Percentiles rank a stretch among this genome's conserved stretches.
These are phyloP conservation scores for Dolichopus griseipennis DNA, from an alignment of 2,888 invertebrate species.

Conservation along the genomic window DNA sequence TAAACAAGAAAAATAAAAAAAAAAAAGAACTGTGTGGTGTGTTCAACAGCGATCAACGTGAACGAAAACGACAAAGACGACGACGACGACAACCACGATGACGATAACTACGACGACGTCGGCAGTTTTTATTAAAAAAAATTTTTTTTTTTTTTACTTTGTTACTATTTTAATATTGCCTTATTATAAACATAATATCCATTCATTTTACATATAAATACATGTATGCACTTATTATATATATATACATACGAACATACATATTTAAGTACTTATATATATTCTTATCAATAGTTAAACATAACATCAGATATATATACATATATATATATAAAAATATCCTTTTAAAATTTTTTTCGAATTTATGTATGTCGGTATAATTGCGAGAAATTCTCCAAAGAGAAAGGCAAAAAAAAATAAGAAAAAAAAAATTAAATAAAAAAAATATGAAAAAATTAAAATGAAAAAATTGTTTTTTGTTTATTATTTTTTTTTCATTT, in stretches of 20 bases:
- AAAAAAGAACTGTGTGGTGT: no score
- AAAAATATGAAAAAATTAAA: neutral
- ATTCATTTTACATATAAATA: no score
- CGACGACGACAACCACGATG: neutral
- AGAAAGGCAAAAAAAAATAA: neutral
- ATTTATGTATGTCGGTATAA: neutral
- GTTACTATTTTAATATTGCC: neutral
- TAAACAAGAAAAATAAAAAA: no score
- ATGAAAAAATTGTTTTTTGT: neutral
- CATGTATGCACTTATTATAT: no score
- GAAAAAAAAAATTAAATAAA: neutral
- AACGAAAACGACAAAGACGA: neutral
- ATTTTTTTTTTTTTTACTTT: no score
- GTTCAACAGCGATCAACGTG: neutral
- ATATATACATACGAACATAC: neutral
- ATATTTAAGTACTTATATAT: neutral
- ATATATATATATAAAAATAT: neutral
- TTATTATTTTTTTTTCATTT: neutral
- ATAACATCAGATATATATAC: neutral
- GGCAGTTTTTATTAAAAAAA: neutral
- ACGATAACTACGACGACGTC: no score
- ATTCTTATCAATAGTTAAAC: neutral
- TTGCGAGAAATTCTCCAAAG: neutral
- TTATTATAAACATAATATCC: neutral
- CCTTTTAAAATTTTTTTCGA: neutral